Base-by-base conservation (phyloP, 2,888 invertebrate species). In the Dynastes grantii region DNA sequence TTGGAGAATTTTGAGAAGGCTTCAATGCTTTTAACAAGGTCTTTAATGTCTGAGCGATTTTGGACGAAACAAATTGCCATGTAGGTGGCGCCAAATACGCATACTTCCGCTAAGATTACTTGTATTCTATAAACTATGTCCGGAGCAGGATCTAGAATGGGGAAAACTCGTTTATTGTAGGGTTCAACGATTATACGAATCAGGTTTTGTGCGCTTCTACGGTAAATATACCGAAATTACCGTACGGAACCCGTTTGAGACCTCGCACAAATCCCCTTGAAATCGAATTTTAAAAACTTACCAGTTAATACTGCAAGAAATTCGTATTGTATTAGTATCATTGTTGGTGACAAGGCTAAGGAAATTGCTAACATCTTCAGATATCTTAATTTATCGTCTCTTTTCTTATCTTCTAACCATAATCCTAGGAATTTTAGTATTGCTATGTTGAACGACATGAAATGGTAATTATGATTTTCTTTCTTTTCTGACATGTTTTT, bases 21-120 rank as follows among this genome's bases (percentile, higher is more conserved):
- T 16, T 40, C 63, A 22, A 81, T 76, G n/a, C 78, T 53, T 5
- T 67, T 22, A 13, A 81, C 78, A 2, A 83, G 40, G 16, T 78
- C 63, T 53, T 76, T 77, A 9, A 83, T 82, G 2, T 58, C 49
- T 11, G 68, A 71, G 40, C 85, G 76, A 49, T 85, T 85, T 45
- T 67, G 55, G 6, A 83, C 63, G 80, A 85, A 85, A 63, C 85
- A 85, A 16, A 83, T 76, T 9, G 81, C 81, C 84, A 85, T 83
- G 77, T 85, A 85, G 40, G 83, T 80, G 80, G 83, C 84, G 22
- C 84, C 84, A 27, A 82, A 71, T 5, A 84, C 81, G 79, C 85
- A 85, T 13, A 78, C 83, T 3, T 81, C 68, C 6, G 84, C 85
- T 27, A 85, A 81, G 58, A 85, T 40, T 29, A 82, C 76, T 77